Conservation (phyloP, 2,888 invertebrate species). For the Tiphia femorata region DNA sequence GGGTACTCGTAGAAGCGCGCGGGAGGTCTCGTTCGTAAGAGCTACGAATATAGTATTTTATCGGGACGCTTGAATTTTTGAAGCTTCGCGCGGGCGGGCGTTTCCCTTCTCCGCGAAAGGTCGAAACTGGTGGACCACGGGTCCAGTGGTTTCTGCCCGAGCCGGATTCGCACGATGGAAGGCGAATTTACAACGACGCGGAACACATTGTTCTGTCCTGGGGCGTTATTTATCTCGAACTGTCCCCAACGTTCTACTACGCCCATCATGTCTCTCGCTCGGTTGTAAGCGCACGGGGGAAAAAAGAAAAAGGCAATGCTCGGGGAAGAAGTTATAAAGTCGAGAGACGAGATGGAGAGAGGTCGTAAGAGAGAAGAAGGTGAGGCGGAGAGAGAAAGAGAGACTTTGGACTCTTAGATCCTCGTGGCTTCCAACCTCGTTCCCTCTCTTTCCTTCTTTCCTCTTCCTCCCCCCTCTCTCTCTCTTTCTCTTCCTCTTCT, state of each 20-base stretch:
- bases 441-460: too few species aligned
- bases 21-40: too few species aligned
- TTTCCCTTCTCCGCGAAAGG: too few species aligned
- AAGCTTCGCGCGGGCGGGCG: too few species aligned
- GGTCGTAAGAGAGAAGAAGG: not conserved
- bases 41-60: too few species aligned
- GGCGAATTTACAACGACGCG: conserved; percentile 32
- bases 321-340: conserved; percentile 30
- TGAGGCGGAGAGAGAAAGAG: conserved; percentile 13
- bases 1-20: too few species aligned
- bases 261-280: conserved; percentile 26
- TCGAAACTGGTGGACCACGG: too few species aligned
- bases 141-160: too few species aligned
- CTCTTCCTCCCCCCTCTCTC: too few species aligned
- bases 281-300: conserved; percentile 10
- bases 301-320: conserved; percentile 11
- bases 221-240: conserved; percentile 47
- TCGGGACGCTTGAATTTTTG: too few species aligned
- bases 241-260: conserved; percentile 36
- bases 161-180: conserved; percentile 34
- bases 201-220: conserved; percentile 49
- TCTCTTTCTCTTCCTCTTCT: too few species aligned
- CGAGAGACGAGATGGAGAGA: not conserved
- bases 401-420: conserved; percentile 9
- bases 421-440: too few species aligned